Percentiles rank a stretch among this genome's conserved stretches.
Evolutionary conservation across 2,888 invertebrate genomes (phyloP).

Genomic region (Pyrgus malvae): DNA sequence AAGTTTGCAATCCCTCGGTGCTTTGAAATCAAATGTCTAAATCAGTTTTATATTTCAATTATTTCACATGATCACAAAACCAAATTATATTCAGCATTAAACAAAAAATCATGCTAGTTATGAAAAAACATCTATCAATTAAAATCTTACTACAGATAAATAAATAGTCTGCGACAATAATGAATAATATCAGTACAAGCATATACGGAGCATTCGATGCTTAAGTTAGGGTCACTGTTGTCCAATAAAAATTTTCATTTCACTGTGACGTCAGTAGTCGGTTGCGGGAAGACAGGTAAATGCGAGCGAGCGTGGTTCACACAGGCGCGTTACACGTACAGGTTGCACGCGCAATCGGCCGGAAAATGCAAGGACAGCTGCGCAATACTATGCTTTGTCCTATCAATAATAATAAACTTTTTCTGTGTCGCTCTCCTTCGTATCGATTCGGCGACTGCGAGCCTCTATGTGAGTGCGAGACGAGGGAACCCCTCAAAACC

Average conservation of each 20-base stretch:
- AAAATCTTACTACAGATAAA: no score
- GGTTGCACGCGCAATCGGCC: not conserved
- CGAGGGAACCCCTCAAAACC: not conserved
- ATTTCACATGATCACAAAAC: no score
- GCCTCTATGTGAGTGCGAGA: not conserved
- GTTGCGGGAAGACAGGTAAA: not conserved
- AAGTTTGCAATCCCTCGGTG: no score
- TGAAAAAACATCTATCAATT: no score
- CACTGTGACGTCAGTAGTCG: not conserved
- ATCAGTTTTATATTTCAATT: no score
- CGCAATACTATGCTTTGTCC: not conserved
- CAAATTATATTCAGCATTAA: no score
- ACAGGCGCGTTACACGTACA: not conserved
- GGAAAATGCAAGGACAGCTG: not conserved
- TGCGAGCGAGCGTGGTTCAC: slow-evolving; percentile 1
- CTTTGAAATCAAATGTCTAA: no score
- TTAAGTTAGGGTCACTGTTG: no score
- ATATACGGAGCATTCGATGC: no score
- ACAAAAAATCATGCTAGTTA: no score
- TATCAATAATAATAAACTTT: not conserved
- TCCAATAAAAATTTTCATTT: not conserved
- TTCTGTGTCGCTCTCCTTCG: not conserved
- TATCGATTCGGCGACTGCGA: not conserved
- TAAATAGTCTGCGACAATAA: no score
- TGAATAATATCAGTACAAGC: no score